Conservation (phyloP, 2,113 vertebrate genomes). For the Sprattus sprattus region DNA sequence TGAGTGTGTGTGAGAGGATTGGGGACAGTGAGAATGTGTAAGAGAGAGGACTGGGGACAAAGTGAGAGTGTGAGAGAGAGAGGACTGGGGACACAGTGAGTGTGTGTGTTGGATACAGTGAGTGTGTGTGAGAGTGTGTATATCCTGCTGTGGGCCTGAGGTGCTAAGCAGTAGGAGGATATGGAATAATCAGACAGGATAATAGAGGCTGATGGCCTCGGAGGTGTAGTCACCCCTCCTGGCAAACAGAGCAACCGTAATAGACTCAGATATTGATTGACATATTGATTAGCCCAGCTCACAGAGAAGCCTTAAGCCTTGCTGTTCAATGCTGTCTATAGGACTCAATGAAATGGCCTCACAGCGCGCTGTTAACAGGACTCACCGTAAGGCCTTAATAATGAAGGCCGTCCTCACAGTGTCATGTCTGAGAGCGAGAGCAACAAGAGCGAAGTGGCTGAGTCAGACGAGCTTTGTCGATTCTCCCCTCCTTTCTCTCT, state of each 20-base stretch:
- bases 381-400: neutral
- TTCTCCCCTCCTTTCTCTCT: too few relatives aligned
- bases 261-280: neutral
- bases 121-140: neutral
- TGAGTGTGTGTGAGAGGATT: neutral
- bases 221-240: neutral
- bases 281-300: neutral
- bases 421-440: too few relatives aligned
- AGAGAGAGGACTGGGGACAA: neutral
- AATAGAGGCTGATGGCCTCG: neutral
- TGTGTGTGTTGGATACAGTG: neutral
- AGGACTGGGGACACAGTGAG: neutral
- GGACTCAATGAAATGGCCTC: neutral
- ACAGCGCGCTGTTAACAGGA: neutral
- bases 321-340: neutral
- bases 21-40: neutral
- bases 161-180: neutral
- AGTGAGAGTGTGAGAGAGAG: neutral
- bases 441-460: too few relatives aligned
- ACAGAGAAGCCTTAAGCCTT: neutral
- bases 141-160: neutral
- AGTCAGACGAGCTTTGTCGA: neutral
- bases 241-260: slow-evolving; percentile 2
- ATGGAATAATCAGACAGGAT: neutral
- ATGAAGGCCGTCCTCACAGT: neutral